Evolutionary conservation across 2,888 invertebrate species (phyloP).

Genomic region (Ethmia dodecea): DNA sequence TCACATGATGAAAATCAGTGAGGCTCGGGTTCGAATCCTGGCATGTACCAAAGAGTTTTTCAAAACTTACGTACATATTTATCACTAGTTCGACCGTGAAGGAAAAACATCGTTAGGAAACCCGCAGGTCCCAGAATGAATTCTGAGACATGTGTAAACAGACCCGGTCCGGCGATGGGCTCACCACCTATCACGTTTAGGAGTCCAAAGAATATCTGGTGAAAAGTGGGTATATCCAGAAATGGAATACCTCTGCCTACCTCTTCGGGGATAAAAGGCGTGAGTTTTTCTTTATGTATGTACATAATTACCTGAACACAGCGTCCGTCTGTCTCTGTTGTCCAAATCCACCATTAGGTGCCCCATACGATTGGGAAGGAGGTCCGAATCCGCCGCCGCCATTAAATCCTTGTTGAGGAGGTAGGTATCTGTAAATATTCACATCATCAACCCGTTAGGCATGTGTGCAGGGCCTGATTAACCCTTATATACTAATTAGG

Average conservation of each 20-base stretch:
- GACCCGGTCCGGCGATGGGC: not conserved
- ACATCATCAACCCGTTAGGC: not conserved
- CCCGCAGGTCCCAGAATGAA: not conserved
- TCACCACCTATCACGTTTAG: not conserved
- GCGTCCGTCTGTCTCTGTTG: constrained; percentile 45
- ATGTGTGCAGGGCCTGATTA: too few relatives aligned
- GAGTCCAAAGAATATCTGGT: not conserved
- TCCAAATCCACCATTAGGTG: constrained; percentile 24
- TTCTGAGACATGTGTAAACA: not conserved
- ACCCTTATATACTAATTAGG: too few relatives aligned
- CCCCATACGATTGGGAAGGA: constrained; percentile 48
- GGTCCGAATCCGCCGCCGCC: constrained; percentile 31
- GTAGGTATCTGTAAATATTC: constrained; percentile 42
- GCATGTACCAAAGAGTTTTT: too few relatives aligned
- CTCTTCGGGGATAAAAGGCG: not conserved
- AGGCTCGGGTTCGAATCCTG: too few relatives aligned
- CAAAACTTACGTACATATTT: too few relatives aligned
- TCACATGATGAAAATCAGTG: too few relatives aligned
- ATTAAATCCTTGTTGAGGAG: constrained; percentile 38
- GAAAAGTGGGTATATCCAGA: too few relatives aligned
- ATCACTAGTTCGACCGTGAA: too few relatives aligned
- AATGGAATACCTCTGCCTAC: not conserved
- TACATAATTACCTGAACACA: constrained; percentile 38
- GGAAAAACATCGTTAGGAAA: too few relatives aligned
- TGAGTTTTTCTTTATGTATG: not conserved